Percentiles rank a stretch among this genome's conserved stretches.
These are phyloP conservation scores for Ctenochaetus hawaiiensis DNA, from an alignment of 2,797 vertebrate genomes.

Conservation along the genomic window DNA sequence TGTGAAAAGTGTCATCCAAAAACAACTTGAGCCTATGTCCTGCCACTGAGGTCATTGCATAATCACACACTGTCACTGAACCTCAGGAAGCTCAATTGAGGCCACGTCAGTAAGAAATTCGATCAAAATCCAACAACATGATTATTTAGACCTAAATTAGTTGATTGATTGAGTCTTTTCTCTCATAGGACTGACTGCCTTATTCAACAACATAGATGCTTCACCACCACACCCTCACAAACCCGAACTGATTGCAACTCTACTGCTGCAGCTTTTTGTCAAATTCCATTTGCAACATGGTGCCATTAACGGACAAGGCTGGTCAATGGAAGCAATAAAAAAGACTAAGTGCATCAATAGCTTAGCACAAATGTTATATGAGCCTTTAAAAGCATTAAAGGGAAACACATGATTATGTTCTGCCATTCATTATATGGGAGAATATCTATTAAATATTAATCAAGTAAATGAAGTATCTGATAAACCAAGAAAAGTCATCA, in stretches of 20 bases:
- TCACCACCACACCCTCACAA: background rate
- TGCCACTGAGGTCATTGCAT: slow-evolving; percentile 50
- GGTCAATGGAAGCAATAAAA: slow-evolving; percentile 9
- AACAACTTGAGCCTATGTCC: slow-evolving; percentile 35
- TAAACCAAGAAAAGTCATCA: background rate
- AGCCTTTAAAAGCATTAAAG: slow-evolving; percentile 39
- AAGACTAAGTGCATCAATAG: background rate
- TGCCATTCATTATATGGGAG: background rate
- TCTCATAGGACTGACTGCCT: background rate
- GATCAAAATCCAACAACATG: background rate
- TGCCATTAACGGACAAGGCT: background rate
- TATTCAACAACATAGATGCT: background rate
- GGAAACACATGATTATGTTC: slow-evolving; percentile 38
- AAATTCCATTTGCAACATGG: slow-evolving; percentile 10
- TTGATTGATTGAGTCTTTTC: background rate
- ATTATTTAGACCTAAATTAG: background rate
- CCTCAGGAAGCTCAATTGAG: slow-evolving; percentile 29
- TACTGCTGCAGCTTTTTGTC: background rate
- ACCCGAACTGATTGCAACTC: background rate
- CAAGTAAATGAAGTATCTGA: background rate
- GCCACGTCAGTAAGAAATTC: slow-evolving; percentile 32
- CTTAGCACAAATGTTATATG: slow-evolving; percentile 2
- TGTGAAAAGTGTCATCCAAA: slow-evolving; percentile 75
- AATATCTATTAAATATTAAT: background rate
- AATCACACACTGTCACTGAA: slow-evolving; percentile 77